phyloP scores from a whole-genome alignment of 2,888 invertebrate genomes.

The Hirtodrosophila confusa region DNA sequence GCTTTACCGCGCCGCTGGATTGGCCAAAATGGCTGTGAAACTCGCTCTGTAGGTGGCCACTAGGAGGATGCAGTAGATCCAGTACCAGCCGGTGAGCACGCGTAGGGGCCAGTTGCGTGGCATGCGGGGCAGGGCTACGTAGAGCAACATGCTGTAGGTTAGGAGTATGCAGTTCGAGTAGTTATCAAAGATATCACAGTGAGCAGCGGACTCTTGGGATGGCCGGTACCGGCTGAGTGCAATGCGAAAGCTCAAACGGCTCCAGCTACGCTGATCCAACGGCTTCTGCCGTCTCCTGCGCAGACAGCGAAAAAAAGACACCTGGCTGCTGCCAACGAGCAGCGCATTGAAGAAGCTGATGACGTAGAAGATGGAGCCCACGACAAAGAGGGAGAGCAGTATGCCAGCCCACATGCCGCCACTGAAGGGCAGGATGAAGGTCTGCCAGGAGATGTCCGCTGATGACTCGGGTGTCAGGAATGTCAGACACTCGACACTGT shows the following conservation, averaged over 20 bases:
- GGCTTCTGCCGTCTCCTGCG: conserved; percentile 23
- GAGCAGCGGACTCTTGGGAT: neutral
- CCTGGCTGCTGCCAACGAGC: conserved; percentile 33
- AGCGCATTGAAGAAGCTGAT: conserved; percentile 85
- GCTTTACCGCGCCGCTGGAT: conserved; percentile 88
- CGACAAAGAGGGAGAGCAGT: conserved; percentile 87
- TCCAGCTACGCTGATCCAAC: conserved; percentile 25
- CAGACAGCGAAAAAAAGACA: conserved; percentile 55
- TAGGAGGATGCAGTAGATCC: conserved; percentile 92
- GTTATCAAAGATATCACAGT: conserved; percentile 88
- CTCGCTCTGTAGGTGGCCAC: conserved; percentile 93
- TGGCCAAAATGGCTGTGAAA: conserved; percentile 93
- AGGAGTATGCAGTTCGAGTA: conserved; percentile 90
- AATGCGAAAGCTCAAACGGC: conserved; percentile 70
- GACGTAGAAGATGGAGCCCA: conserved; percentile 88
- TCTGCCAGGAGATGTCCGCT: conserved; percentile 93
- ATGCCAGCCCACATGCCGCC: conserved; percentile 91
- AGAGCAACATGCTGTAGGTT: conserved; percentile 92
- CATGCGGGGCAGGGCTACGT: conserved; percentile 90
- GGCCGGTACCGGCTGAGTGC: conserved; percentile 60
- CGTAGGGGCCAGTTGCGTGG: conserved; percentile 92
- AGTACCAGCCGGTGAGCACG: conserved; percentile 93
- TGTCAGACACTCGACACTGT: conserved; percentile 92
- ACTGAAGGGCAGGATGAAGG: conserved; percentile 92
- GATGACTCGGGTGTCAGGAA: conserved; percentile 93